A percentile compares a stretch with the other conserved stretches of the same genome.
These are phyloP conservation scores for Mystacornis crossleyi DNA, from an alignment of 2,113 vertebrate species.

Conservation along the genomic window DNA sequence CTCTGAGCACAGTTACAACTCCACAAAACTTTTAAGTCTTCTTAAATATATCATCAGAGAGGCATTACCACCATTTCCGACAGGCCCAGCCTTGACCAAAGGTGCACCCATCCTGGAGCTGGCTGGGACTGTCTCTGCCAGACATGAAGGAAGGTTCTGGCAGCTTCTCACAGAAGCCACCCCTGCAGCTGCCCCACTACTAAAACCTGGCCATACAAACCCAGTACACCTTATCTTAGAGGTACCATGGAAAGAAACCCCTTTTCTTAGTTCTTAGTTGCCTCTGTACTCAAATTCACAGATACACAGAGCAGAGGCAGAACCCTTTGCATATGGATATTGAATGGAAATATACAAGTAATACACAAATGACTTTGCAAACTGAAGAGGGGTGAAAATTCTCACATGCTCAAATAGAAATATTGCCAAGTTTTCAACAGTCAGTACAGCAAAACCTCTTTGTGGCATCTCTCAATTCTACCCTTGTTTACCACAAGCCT, in stretches of 20 bases:
- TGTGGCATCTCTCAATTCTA: not conserved
- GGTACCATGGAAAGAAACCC: not conserved
- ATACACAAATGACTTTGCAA: not conserved
- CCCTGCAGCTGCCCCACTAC: not conserved
- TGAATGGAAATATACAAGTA: not conserved
- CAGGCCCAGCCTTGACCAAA: not conserved
- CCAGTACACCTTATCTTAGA: not conserved
- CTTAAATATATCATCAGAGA: not conserved
- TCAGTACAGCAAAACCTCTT: not conserved
- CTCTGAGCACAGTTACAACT: not conserved
- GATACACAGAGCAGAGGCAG: not conserved
- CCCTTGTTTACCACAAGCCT: not conserved
- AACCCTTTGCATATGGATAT: not conserved
- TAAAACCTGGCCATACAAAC: not conserved
- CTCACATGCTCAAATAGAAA: not conserved
- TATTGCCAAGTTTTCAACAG: not conserved
- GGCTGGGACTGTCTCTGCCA: not conserved
- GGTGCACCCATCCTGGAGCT: rapidly evolving
- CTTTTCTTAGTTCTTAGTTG: not conserved
- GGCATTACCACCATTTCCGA: not conserved
- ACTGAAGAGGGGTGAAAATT: not conserved
- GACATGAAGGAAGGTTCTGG: not conserved
- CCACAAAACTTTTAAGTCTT: not conserved
- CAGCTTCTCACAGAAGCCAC: not conserved
- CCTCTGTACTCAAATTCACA: not conserved